phyloP scores from a whole-genome alignment of 2,113 vertebrate genomes.

The Cynoglossus semilaevis region DNA sequence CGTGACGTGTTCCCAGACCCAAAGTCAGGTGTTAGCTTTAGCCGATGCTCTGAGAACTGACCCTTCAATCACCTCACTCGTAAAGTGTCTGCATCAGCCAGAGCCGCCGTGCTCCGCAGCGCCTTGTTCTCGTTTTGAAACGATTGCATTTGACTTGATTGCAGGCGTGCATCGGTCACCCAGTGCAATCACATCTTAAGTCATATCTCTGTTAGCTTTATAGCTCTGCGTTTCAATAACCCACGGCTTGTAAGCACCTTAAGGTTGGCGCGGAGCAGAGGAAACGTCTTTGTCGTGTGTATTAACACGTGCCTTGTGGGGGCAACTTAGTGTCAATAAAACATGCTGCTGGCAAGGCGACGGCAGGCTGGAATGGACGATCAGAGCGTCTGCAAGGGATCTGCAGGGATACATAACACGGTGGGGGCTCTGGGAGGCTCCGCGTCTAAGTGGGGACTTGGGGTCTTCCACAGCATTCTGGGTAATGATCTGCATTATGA shows the following conservation, averaged over 20 bases:
- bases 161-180: constrained; percentile 60
- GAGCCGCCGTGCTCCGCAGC: constrained; percentile 18
- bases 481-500: constrained; percentile 77
- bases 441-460: constrained; percentile 61
- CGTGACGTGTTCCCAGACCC: no score
- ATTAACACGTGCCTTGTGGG: constrained; percentile 69
- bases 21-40: background rate
- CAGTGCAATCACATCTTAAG: constrained; percentile 50
- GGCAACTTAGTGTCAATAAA: constrained; percentile 73
- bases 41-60: no score
- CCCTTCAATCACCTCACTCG: no score
- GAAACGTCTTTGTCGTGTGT: constrained; percentile 58
- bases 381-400: constrained; percentile 64
- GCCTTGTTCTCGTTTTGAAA: constrained; percentile 50
- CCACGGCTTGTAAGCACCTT: constrained; percentile 58
- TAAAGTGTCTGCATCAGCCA: background rate
- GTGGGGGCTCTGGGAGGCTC: constrained; percentile 54
- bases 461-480: constrained; percentile 69
- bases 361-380: constrained; percentile 63
- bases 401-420: constrained; percentile 66
- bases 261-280: constrained; percentile 60
- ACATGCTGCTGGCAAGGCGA: constrained; percentile 48
- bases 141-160: constrained; percentile 64
- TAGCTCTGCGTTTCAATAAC: constrained; percentile 63
- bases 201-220: constrained; percentile 64